A percentile compares a stretch with the other conserved stretches of the same genome.
phyloP scores from a whole-genome alignment of 2,797 vertebrate genomes.

The Acipenser transmontanus region DNA sequence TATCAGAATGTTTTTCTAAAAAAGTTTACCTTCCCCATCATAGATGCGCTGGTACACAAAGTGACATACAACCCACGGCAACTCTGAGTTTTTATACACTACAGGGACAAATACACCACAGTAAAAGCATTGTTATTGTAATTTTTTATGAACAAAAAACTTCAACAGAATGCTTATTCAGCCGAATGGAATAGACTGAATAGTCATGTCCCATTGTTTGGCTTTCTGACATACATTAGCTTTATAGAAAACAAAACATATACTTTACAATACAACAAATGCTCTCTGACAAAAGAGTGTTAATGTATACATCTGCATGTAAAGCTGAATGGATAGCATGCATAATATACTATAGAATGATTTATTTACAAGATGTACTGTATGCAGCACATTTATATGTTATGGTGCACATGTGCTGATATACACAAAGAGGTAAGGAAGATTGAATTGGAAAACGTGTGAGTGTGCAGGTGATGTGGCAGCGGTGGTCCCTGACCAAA shows the following conservation, averaged over 20 bases:
- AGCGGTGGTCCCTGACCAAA: too few relatives aligned
- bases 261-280: not conserved
- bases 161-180: not conserved
- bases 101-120: not conserved
- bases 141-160: not conserved
- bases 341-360: too few relatives aligned
- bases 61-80: not conserved
- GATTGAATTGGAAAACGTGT: too few relatives aligned
- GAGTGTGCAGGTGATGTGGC: too few relatives aligned
- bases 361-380: too few relatives aligned
- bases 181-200: not conserved
- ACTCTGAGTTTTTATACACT: not conserved
- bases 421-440: too few relatives aligned
- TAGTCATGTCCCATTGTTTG: not conserved
- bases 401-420: too few relatives aligned
- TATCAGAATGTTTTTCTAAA: not conserved
- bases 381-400: too few relatives aligned
- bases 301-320: too few relatives aligned
- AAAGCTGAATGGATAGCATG: too few relatives aligned
- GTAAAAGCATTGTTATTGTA: constrained; percentile 3
- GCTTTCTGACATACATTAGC: constrained; percentile 2
- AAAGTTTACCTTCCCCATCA: not conserved
- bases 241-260: constrained; percentile 2
- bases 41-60: not conserved
- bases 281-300: too few relatives aligned